A percentile compares a stretch with the other conserved stretches of the same genome.
Conservation (phyloP, 2,113 vertebrate species). For the Salvelinus fontinalis region DNA sequence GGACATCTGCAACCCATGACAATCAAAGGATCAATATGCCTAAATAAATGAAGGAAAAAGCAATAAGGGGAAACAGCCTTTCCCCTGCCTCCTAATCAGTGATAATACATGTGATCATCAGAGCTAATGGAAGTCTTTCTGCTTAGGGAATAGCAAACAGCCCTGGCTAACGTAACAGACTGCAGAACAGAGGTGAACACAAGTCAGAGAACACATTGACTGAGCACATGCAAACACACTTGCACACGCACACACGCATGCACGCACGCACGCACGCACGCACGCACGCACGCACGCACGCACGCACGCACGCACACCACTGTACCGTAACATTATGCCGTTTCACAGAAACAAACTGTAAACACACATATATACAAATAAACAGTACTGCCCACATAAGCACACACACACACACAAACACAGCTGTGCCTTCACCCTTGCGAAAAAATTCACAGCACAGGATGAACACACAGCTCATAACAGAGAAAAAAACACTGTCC, state of each 20-base stretch:
- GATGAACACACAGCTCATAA: too few species aligned
- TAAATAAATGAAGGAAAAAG: constrained; percentile 2
- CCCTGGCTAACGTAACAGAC: constrained; percentile 7
- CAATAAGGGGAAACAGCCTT: not conserved
- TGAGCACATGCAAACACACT: not conserved
- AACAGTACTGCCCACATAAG: not conserved
- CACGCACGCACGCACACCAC: not conserved
- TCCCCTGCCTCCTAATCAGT: not conserved
- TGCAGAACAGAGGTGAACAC: not conserved
- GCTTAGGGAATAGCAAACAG: not conserved
- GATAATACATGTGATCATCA: not conserved
- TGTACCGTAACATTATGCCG: too few species aligned
- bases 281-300: constrained; percentile 3
- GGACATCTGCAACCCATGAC: constrained; percentile 46
- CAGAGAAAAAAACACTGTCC: not conserved
- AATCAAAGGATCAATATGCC: constrained; percentile 35
- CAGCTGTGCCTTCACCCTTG: too few species aligned
- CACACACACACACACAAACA: not conserved
- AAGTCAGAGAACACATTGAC: not conserved
- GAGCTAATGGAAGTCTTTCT: not conserved
- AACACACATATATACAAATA: not conserved
- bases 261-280: not conserved
- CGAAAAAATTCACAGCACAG: not conserved
- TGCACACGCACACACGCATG: not conserved
- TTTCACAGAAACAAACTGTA: not conserved